Evolutionary conservation across 2,888 invertebrate genomes (phyloP), one percentile per base, ranked within the genome.

Genomic region (Acronicta aceris): DNA sequence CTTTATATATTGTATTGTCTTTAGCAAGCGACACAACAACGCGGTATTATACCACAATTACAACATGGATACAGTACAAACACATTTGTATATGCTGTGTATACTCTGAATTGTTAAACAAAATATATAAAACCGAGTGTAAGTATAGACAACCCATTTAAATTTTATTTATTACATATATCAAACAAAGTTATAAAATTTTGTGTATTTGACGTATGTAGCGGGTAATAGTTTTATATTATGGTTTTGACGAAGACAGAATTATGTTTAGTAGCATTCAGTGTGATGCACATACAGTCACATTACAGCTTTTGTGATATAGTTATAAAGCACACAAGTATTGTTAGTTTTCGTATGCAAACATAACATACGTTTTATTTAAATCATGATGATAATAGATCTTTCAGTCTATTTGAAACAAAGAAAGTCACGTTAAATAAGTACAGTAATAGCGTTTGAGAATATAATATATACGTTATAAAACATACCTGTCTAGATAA

Each of bases 401-500:
- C 25, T 21, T 49, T 36, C 0, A 27, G 4, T 54, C 25, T n/a
- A 27, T 43, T 21, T 36, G 8, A 8, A 40, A 25, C 5, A 48
- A 25, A 36, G 5, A 21, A 36, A 25, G 8, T n/a, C 15, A 48
- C 25, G 38, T 36, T 21, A 30, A 55, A 54, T 15, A 10, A 10
- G 12, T 41, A 46, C 16, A 17, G 10, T 36, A 38, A 45, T 12
- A 12, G 10, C 16, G 17, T 50, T 54, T 33, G 36, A 17, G 25
- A 50, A 21, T 21, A 21, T 21, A 21, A 21, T 21, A 21, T 4
- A 21, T 21, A 21, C 21, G 21, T 21, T 21, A 21, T 4, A 21
- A 21, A 21, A 21, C 50, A 59, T 91, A 92, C 95, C 95, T 94
- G 95, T 87, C 95, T 91, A 0, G 95, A 95, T 33, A 95, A 86